Conservation (phyloP, 2,888 invertebrate genomes). For the Villa cingulata region DNA sequence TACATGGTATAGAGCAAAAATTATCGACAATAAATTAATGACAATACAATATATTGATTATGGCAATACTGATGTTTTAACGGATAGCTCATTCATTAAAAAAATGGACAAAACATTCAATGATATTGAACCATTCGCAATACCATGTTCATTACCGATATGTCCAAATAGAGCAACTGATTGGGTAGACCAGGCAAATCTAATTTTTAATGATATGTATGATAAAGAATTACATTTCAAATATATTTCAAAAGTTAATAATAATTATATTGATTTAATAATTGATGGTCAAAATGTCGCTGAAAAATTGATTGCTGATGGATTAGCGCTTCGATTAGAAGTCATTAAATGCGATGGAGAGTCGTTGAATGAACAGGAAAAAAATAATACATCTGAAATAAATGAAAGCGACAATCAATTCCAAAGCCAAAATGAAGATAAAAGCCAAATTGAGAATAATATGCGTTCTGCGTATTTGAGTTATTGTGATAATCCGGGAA, state of each 20-base stretch:
- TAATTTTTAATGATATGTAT: slow-evolving; percentile 40
- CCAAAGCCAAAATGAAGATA: too few species aligned
- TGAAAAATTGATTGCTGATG: slow-evolving; percentile 45
- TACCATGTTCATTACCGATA: slow-evolving; percentile 54
- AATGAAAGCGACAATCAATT: too few species aligned
- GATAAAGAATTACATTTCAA: slow-evolving; percentile 29
- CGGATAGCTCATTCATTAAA: slow-evolving; percentile 48
- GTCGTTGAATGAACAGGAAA: too few species aligned
- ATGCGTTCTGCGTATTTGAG: slow-evolving; percentile 44
- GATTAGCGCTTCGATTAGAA: slow-evolving; percentile 43
- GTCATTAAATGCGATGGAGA: slow-evolving; percentile 42
- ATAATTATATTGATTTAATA: slow-evolving; percentile 47
- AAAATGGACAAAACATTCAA: slow-evolving; percentile 46
- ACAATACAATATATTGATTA: slow-evolving; percentile 66
- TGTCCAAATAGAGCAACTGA: slow-evolving; percentile 47
- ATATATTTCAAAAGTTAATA: slow-evolving; percentile 27
- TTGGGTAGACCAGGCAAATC: slow-evolving; percentile 51
- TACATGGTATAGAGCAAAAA: slow-evolving; percentile 83
- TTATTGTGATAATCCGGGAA: slow-evolving; percentile 60
- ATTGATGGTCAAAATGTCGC: slow-evolving; percentile 46
- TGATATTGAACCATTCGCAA: slow-evolving; percentile 41
- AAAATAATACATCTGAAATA: too few species aligned
- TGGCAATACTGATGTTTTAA: slow-evolving; percentile 63
- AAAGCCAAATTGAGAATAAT: not conserved
- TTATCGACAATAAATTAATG: slow-evolving; percentile 66